Evolutionary conservation across 2,888 invertebrate species (phyloP), one percentile per base, ranked within the genome.

Genomic region (Xanthia togata): DNA sequence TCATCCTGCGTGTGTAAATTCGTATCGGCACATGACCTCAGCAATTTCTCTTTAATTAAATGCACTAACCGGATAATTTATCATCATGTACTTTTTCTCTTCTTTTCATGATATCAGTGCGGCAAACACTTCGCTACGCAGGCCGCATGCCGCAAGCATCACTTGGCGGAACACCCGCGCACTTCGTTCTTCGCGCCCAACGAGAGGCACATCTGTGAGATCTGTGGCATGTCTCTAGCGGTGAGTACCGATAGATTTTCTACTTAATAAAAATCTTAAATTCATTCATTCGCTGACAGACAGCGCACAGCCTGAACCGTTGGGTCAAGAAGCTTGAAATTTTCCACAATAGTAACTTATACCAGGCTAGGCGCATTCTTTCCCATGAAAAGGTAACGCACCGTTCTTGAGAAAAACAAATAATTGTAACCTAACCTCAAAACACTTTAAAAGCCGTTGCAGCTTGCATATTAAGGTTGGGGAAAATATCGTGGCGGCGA

Each of bases 171-270:
- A 26, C 92, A 92, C n/a, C 91, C 92, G 20, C 85, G 92, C 9
- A 90, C 91, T 5, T 91, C 92, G 0, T 91, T 92, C 87, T 90
- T 88, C 79, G 88, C 91, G 5, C 87, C 89, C 31, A 85, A 87
- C 47, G 88, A 88, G 82, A 76, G 92, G 0, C 91, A 93, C 73
- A 93, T 94, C 55, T 94, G 94, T 71, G 94, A 94, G 81, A 89
- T 94, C 2, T 94, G 94, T 75, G 94, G 94, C 20, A 78, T 87
- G 59, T 94, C 93, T 0, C 71, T 94, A 0, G 94, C 77, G 73
- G 83, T 84, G 3, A 76, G 84, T 68, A 8, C 23, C 17, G 2
- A 50, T 6, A 20, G 4, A 14, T 0, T 14, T 65, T 65, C 0
- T 47, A 50, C 20, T 44, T 20, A 9, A 3, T 53, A 50, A 50